These are phyloP conservation scores for Oceanodroma tethys DNA, from an alignment of 2,113 vertebrate species.

Conservation along the genomic window DNA sequence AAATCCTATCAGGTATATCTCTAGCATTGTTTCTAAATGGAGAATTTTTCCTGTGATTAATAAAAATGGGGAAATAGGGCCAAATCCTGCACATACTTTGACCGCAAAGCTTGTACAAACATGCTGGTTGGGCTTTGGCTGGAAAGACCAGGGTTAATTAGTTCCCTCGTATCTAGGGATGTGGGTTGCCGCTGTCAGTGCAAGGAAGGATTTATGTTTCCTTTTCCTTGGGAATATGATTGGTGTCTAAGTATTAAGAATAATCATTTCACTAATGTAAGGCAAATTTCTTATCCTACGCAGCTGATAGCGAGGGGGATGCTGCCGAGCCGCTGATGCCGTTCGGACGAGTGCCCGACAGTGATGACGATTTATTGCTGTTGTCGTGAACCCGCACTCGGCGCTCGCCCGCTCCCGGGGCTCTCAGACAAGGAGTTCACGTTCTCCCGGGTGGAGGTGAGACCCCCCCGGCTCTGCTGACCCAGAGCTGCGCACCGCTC, in stretches of 20 bases:
- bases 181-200: neutral
- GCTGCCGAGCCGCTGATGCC: rapidly evolving
- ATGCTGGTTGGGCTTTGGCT: neutral
- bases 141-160: neutral
- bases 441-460: neutral
- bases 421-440: neutral
- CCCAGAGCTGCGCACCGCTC: neutral
- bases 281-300: neutral
- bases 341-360: rapidly evolving
- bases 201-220: constrained; percentile 30
- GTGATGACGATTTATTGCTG: neutral
- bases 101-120: neutral
- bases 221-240: neutral
- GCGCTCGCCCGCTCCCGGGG: neutral
- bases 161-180: neutral
- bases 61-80: constrained; percentile 8
- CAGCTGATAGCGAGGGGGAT: neutral
- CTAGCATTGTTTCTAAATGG: constrained; percentile 21
- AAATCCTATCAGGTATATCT: constrained; percentile 20
- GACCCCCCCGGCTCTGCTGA: neutral
- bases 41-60: constrained; percentile 40
- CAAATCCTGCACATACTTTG: constrained; percentile 15
- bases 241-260: neutral
- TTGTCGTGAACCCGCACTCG: rapidly evolving
- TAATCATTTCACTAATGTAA: neutral